Evolutionary conservation across 2,113 vertebrate species (phyloP).

Genomic region (Tyto alba): DNA sequence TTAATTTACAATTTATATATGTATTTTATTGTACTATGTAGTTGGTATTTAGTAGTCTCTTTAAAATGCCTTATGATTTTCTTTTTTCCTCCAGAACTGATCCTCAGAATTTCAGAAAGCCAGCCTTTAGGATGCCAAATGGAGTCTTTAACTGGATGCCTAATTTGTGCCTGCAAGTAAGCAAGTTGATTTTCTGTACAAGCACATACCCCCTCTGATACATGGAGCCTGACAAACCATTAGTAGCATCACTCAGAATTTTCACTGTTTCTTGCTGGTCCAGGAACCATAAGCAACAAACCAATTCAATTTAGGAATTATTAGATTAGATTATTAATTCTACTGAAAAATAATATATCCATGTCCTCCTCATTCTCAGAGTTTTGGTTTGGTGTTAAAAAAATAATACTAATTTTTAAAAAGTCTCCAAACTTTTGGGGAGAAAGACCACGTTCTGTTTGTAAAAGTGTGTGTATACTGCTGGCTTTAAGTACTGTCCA

Average conservation of each 20-base stretch:
- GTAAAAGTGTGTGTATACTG: background rate
- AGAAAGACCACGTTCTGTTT: background rate
- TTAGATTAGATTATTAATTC: background rate
- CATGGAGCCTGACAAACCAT: background rate
- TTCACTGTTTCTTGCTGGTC: background rate
- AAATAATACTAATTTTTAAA: background rate
- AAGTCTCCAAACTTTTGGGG: background rate
- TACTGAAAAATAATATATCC: background rate
- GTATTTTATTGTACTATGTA: background rate
- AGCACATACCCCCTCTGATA: background rate
- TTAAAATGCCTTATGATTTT: background rate
- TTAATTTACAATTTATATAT: background rate
- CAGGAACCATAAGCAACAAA: background rate
- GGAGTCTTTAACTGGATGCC: background rate
- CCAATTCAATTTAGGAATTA: background rate
- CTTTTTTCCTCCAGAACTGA: background rate
- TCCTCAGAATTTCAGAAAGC: background rate
- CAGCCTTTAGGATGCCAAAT: background rate
- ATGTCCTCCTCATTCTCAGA: background rate
- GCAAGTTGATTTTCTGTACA: background rate
- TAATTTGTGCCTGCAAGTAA: background rate
- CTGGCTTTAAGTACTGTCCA: background rate
- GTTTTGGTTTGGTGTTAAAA: background rate
- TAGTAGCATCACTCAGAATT: background rate
- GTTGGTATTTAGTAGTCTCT: background rate